Percentiles rank a stretch among this genome's conserved stretches.
Conservation (phyloP, 2,797 vertebrate species). For the Danio albolineatus region DNA sequence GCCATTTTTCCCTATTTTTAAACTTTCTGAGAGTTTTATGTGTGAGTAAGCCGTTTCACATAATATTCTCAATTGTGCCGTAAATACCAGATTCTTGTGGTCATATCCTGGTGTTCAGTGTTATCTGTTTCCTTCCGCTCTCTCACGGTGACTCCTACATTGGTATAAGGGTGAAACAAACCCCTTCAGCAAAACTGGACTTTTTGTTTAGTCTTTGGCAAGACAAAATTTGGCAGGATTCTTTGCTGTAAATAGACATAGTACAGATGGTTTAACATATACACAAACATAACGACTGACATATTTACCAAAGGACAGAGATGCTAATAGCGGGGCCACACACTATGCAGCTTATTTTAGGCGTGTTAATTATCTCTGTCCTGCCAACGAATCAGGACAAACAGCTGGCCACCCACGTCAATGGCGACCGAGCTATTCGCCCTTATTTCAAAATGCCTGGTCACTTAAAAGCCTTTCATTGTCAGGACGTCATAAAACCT, state of each 20-base stretch:
- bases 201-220: slow-evolving; percentile 60
- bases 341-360: slow-evolving; percentile 50
- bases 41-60: not conserved
- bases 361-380: slow-evolving; percentile 46
- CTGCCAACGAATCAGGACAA: slow-evolving; percentile 36
- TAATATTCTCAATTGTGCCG: not conserved
- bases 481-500: not conserved
- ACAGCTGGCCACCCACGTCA: slow-evolving; percentile 51
- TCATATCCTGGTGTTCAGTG: not conserved
- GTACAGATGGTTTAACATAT: slow-evolving; percentile 57
- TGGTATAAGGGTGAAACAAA: not conserved
- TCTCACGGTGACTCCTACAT: slow-evolving; percentile 35
- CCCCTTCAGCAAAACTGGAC: slow-evolving; percentile 32
- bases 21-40: not conserved
- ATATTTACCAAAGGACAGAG: slow-evolving; percentile 56
- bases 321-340: slow-evolving; percentile 47
- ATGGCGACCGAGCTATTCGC: slow-evolving; percentile 1
- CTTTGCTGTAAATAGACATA: slow-evolving; percentile 53
- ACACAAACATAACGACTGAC: slow-evolving; percentile 50
- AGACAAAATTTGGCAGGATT: slow-evolving; percentile 49
- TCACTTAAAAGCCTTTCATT: not conserved
- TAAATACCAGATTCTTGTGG: not conserved
- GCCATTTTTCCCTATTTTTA: no score
- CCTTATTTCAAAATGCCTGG: slow-evolving; percentile 3
- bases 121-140: not conserved